These are phyloP conservation scores for Apamea epomidion DNA, from an alignment of 2,888 invertebrate species.

Conservation along the genomic window DNA sequence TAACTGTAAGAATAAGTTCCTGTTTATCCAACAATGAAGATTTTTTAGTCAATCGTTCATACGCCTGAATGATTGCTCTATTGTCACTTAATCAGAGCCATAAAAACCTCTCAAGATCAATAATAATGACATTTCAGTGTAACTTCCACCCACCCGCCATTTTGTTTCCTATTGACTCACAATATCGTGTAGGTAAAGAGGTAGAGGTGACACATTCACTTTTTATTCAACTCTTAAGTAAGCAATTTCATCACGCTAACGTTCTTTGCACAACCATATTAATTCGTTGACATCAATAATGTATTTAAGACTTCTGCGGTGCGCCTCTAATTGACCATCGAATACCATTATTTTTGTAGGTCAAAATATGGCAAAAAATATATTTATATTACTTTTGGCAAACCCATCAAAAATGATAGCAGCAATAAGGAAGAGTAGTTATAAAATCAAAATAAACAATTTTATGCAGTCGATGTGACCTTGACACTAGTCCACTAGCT, in stretches of 20 bases:
- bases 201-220: slow-evolving; percentile 51
- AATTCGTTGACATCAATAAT: slow-evolving; percentile 59
- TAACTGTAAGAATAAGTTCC: background rate
- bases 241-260: slow-evolving; percentile 38
- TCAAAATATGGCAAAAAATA: slow-evolving; percentile 13
- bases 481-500: slow-evolving; percentile 65
- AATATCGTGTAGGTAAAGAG: slow-evolving; percentile 53
- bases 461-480: slow-evolving; percentile 56
- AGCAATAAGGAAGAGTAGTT: slow-evolving; percentile 56
- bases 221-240: slow-evolving; percentile 30
- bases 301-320: slow-evolving; percentile 27
- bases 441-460: slow-evolving; percentile 54
- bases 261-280: slow-evolving; percentile 53
- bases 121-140: slow-evolving; percentile 47
- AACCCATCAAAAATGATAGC: slow-evolving; percentile 29
- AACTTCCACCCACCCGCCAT: slow-evolving; percentile 47
- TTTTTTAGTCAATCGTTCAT: slow-evolving; percentile 3
- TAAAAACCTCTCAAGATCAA: slow-evolving; percentile 38
- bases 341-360: slow-evolving; percentile 28
- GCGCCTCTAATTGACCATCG: slow-evolving; percentile 22
- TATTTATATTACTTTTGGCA: background rate
- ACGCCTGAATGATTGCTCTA: slow-evolving; percentile 23
- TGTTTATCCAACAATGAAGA: background rate
- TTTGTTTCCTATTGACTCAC: slow-evolving; percentile 61
- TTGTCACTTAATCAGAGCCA: slow-evolving; percentile 28